Percentiles rank a stretch among this genome's conserved stretches.
phyloP scores from a whole-genome alignment of 1,140 invertebrate genomes.

The Bombus confusus region DNA sequence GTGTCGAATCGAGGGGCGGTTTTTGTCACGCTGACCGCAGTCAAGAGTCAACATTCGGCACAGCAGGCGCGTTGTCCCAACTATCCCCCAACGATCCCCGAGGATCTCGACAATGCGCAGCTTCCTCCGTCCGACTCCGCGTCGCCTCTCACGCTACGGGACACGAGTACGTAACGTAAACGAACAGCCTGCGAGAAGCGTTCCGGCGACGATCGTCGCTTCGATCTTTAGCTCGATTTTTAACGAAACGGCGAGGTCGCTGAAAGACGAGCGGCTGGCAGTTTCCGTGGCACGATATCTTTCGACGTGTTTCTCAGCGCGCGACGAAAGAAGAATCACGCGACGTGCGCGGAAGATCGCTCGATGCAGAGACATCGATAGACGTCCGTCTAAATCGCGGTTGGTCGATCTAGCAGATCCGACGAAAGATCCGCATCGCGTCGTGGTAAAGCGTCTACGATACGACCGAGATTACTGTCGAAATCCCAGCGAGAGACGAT shows the following conservation, averaged over 20 bases:
- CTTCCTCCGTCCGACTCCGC: conserved; percentile 4
- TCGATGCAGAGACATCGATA: too few relatives aligned
- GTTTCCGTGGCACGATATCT: conserved; percentile 36
- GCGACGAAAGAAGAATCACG: too few relatives aligned
- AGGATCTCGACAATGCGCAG: conserved; percentile 45
- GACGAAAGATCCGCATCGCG: not conserved
- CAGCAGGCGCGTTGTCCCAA: conserved; percentile 71
- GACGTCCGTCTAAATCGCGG: conserved; percentile 60
- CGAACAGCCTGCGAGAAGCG: not conserved
- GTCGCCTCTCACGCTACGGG: not conserved
- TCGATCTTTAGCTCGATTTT: not conserved
- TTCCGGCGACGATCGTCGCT: conserved; percentile 36
- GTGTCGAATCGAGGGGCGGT: conserved; percentile 77
- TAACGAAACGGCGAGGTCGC: not conserved
- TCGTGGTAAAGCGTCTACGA: conserved; percentile 8
- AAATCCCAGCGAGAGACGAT: conserved; percentile 30
- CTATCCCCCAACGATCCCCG: conserved; percentile 38
- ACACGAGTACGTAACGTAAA: not conserved
- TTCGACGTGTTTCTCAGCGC: too few relatives aligned
- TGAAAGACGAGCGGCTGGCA: not conserved
- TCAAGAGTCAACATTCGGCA: conserved; percentile 75
- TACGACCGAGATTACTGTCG: conserved; percentile 48
- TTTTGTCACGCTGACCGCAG: conserved; percentile 77
- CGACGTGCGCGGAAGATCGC: too few relatives aligned
- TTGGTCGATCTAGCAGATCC: conserved; percentile 32